phyloP scores from a whole-genome alignment of 2,888 invertebrate species.

The Andrena bicolor region DNA sequence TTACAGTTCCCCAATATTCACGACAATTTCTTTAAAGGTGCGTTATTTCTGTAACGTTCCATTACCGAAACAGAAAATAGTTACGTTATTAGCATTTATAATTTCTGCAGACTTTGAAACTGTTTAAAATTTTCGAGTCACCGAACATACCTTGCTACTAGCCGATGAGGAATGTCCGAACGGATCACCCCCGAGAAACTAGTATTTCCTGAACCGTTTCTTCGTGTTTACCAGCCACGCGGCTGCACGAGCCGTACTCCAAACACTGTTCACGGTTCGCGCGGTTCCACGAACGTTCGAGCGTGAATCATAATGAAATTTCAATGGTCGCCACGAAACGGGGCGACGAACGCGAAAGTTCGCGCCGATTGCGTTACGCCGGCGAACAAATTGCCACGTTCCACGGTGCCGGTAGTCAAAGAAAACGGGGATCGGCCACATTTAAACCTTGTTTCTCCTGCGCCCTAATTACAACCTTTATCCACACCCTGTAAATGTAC shows the following conservation, averaged over 20 bases:
- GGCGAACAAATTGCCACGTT: constrained; percentile 9
- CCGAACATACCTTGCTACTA: too few species aligned
- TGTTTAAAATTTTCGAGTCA: too few species aligned
- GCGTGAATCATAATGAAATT: constrained; percentile 36
- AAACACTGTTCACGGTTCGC: background rate
- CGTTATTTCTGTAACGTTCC: too few species aligned
- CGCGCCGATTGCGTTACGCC: background rate
- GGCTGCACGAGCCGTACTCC: background rate
- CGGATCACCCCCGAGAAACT: background rate
- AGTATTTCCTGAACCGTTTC: background rate
- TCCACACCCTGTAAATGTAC: background rate
- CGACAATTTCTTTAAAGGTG: too few species aligned
- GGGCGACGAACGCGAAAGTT: background rate
- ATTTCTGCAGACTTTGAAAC: too few species aligned
- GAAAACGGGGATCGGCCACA: background rate
- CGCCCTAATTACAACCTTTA: background rate
- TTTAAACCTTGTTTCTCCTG: constrained; percentile 10
- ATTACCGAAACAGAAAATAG: too few species aligned
- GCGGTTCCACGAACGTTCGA: background rate
- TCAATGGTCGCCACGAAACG: background rate
- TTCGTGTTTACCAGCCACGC: constrained; percentile 1
- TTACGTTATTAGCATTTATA: too few species aligned
- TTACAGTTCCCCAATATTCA: too few species aligned
- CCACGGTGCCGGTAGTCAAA: background rate
- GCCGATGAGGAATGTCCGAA: background rate